Conservation (phyloP, 2,888 invertebrate species). For the Drosophila flavopinicola region DNA sequence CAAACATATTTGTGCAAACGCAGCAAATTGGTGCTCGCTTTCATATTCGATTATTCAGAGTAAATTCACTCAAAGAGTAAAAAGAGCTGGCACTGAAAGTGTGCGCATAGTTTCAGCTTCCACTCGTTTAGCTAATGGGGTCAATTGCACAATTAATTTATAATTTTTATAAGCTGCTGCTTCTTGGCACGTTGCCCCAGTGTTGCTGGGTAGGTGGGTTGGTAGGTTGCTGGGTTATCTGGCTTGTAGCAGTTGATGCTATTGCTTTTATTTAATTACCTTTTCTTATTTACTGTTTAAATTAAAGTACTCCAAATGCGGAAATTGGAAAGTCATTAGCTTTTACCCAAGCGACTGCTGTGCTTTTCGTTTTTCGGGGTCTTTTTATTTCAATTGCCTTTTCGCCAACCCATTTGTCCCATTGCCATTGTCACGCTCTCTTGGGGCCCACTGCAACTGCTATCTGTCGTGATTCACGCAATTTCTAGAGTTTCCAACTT, state of each 20-base stretch:
- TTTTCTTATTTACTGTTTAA: not conserved
- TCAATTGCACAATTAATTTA: conserved; percentile 70
- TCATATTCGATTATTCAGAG: conserved; percentile 17
- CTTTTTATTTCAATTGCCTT: conserved; percentile 8
- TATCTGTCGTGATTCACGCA: conserved; percentile 63
- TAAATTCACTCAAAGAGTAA: conserved; percentile 1
- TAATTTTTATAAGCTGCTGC: conserved; percentile 49
- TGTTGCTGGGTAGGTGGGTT: conserved; percentile 10
- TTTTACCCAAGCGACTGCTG: conserved; percentile 5
- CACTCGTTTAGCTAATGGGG: conserved; percentile 52
- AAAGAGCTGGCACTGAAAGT: conserved; percentile 16
- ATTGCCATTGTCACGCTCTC: conserved; percentile 38
- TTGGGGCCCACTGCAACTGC: not conserved
- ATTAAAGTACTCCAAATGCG: not conserved
- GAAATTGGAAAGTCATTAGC: conserved; percentile 28
- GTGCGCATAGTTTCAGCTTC: conserved; percentile 30
- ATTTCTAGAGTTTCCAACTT: conserved; percentile 46
- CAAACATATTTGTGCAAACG: conserved; percentile 22
- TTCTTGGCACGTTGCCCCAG: conserved; percentile 24
- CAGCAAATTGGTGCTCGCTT: conserved; percentile 31
- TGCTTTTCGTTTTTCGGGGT: conserved; percentile 33
- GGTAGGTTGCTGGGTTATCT: conserved; percentile 5
- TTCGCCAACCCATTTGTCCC: not conserved
- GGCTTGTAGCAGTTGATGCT: conserved; percentile 6
- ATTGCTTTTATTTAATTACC: not conserved